A percentile compares a stretch with the other conserved stretches of the same genome.
These are phyloP conservation scores for Branchinecta lynchi DNA, from an alignment of 1,140 invertebrate genomes.

Conservation along the genomic window DNA sequence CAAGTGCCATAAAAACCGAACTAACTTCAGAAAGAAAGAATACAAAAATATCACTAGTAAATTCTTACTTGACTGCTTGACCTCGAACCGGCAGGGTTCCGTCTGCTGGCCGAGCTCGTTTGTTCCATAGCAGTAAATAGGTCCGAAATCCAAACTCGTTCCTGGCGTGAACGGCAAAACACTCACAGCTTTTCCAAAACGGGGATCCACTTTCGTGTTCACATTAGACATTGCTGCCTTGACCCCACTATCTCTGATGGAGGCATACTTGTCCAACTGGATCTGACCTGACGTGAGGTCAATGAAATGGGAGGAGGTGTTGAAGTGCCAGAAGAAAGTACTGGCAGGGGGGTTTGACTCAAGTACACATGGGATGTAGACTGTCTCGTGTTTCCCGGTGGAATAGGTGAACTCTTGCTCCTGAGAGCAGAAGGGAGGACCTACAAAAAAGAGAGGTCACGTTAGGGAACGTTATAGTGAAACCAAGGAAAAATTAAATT, in stretches of 20 bases:
- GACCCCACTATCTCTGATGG: neutral
- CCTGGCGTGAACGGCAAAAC: neutral
- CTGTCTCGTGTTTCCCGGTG: neutral
- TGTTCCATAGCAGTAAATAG: neutral
- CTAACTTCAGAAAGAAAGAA: too few species aligned
- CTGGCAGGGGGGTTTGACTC: neutral
- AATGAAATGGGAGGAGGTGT: neutral
- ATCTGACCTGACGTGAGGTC: neutral
- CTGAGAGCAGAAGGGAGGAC: neutral
- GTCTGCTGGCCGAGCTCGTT: neutral
- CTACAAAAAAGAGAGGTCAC: too few species aligned
- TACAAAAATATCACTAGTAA: too few species aligned
- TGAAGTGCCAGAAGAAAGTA: constrained; percentile 1
- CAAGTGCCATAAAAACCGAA: too few species aligned
- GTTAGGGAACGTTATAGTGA: too few species aligned
- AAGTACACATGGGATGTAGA: neutral
- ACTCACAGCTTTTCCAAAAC: neutral
- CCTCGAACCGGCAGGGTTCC: neutral
- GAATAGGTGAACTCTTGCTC: neutral
- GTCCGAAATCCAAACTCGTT: constrained; percentile 5
- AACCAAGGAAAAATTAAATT: too few species aligned
- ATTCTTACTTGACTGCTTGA: neutral
- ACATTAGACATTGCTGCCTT: neutral
- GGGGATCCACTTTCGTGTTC: neutral
- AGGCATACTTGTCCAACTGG: neutral